Percentiles rank a stretch among this genome's conserved stretches.
phyloP scores from a whole-genome alignment of 2,113 vertebrate genomes.

The Ailuropoda melanoleuca region DNA sequence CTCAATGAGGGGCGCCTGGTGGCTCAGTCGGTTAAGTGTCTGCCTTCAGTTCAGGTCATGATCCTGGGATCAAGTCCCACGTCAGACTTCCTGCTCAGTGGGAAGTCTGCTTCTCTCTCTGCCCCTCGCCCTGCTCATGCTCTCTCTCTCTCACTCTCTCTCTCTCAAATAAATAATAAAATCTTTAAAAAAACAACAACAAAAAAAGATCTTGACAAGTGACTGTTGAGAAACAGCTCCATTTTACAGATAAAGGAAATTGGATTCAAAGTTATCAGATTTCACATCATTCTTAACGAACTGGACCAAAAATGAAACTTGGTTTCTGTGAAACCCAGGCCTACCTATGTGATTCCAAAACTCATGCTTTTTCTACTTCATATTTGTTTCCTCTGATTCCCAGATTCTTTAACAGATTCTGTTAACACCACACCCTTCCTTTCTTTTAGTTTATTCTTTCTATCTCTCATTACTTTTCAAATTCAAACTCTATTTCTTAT shows the following conservation, averaged over 20 bases:
- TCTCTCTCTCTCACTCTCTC: too few species aligned
- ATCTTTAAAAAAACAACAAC: too few species aligned
- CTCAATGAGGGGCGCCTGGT: neutral
- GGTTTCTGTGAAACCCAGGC: neutral
- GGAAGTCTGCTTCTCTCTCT: too few species aligned
- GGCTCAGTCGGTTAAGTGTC: too few species aligned
- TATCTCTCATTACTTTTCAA: neutral
- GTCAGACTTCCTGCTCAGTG: too few species aligned
- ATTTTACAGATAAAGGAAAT: neutral
- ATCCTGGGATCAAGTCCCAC: too few species aligned
- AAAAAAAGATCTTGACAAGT: too few species aligned
- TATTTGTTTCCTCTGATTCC: neutral
- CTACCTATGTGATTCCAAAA: neutral
- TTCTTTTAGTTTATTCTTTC: neutral
- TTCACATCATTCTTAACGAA: slow-evolving; percentile 21
- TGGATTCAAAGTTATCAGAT: neutral
- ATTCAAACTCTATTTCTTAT: neutral
- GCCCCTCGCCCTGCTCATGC: too few species aligned
- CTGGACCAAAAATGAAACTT: neutral
- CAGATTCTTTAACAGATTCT: neutral
- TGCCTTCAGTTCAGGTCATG: too few species aligned
- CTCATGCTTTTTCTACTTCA: neutral
- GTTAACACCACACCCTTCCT: neutral
- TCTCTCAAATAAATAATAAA: too few species aligned
- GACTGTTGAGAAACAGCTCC: too few species aligned